phyloP scores from a whole-genome alignment of 37 sponge, comb jelly and placozoan species.

The Diacarnus erythraeanus region DNA sequence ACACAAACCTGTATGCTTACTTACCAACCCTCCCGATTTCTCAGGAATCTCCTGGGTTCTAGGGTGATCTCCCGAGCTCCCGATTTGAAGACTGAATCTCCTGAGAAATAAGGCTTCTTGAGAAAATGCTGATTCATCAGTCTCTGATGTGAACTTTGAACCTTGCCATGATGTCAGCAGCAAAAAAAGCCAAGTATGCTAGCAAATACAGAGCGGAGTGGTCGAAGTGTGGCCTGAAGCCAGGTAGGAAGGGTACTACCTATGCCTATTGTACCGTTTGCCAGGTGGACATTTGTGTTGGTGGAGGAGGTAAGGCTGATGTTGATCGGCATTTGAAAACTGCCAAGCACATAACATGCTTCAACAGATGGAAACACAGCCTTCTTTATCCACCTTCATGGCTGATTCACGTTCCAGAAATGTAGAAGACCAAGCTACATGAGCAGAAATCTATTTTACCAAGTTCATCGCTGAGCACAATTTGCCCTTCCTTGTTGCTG shows the following conservation, averaged over 20 bases:
- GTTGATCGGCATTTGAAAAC: background rate
- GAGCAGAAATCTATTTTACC: slow-evolving; percentile 2
- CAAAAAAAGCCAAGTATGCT: background rate
- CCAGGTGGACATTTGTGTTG: background rate
- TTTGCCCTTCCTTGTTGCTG: slow-evolving; percentile 28
- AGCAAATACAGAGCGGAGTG: background rate
- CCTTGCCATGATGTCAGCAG: background rate
- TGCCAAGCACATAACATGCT: background rate
- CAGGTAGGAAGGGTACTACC: background rate
- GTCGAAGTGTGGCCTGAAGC: slow-evolving; percentile 18
- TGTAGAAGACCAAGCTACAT: background rate
- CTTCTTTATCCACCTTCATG: background rate
- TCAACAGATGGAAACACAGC: background rate
- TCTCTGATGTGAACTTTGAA: too few species aligned
- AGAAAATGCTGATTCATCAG: too few species aligned
- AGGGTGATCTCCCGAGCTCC: background rate
- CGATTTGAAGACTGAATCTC: too few species aligned
- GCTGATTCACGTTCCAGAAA: background rate
- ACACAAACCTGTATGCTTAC: too few species aligned
- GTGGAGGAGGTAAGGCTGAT: background rate
- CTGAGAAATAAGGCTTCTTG: too few species aligned
- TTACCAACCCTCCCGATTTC: background rate
- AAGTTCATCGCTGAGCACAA: slow-evolving; percentile 3
- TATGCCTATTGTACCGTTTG: background rate
- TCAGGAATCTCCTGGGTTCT: background rate